Evolutionary conservation across 2,113 vertebrate species (phyloP), one percentile per base, ranked within the genome.

Genomic region (Otolemur garnettii): DNA sequence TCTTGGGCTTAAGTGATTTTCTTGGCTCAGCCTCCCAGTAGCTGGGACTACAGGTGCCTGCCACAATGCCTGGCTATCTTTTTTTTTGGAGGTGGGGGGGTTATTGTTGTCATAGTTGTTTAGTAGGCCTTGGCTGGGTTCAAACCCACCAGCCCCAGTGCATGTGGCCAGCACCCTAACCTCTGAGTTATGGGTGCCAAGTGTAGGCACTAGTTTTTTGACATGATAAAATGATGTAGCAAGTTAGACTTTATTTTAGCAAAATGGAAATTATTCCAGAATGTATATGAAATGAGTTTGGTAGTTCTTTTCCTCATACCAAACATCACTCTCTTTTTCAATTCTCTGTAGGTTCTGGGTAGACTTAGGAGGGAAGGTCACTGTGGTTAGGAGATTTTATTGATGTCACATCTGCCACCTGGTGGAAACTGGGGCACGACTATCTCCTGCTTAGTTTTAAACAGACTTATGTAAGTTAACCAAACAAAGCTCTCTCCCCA

Each of bases 391-490:
- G 78, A 78, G 55, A 50, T 83, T 91, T 96, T 96, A 79, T 83
- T 66, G 87, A 64, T 75, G 84, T 82, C 53, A 35, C 81, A 78
- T 79, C 75, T 86, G 91, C 42, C 75, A 30, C 57, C 6, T 53
- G 75, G 71, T 69, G 33, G 80, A 92, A 96, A 90, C 57, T 57
- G 79, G 87, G 74, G 35, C 24, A 10, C 68, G 69, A 38, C 12
- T 78, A 5, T 93, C 74, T 86, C 57, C 50, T 93, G 79, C 84
- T 95, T 68, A 57, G 50, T 68, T 92, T 87, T 69, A 74, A 95
- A 79, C 30, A 55, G 79, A 35, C 78, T 96, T 86, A 72, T 45
- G 8, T 85, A 96, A 94, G 59, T 79, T 55, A 85, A 42, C 38
- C 64, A 88, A 88, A 87, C 38, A 74, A 22, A 77, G 35, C 38